These are phyloP conservation scores for Sepiola atlantica DNA, from an alignment of 2,888 invertebrate species.

Conservation along the genomic window DNA sequence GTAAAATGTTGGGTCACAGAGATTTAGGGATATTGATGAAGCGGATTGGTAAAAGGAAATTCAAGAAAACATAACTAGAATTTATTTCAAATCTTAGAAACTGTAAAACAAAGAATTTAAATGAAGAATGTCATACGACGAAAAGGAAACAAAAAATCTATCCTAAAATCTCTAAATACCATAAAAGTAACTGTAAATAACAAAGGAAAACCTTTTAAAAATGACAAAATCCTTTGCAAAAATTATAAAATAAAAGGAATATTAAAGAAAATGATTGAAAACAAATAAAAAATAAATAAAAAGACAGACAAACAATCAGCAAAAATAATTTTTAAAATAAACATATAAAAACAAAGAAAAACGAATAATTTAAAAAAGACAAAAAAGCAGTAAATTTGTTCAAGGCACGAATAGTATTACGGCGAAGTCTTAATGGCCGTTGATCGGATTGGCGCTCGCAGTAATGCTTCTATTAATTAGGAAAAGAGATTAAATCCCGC, in stretches of 20 bases:
- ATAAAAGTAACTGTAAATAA: neutral
- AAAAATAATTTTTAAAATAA: neutral
- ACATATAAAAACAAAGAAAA: too few species aligned
- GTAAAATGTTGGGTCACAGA: neutral
- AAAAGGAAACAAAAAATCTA: neutral
- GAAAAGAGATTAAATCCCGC: constrained; percentile 32
- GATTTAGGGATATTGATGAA: neutral
- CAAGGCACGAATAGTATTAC: neutral
- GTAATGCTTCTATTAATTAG: constrained; percentile 13
- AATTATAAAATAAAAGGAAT: neutral
- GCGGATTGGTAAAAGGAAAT: neutral
- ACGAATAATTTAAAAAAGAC: too few species aligned
- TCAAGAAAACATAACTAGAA: neutral
- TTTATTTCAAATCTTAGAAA: neutral
- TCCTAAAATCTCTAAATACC: neutral
- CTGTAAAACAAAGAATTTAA: neutral
- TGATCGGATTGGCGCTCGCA: constrained; percentile 9
- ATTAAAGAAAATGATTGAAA: neutral
- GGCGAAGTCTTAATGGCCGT: neutral
- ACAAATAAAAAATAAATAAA: neutral
- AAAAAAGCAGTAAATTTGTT: neutral
- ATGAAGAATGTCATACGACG: neutral
- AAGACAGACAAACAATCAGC: neutral
- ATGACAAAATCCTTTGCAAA: neutral
- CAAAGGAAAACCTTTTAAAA: neutral